A percentile compares a stretch with the other conserved stretches of the same genome.
Evolutionary conservation across 1,140 invertebrate species (phyloP).

Genomic region (Leptopilina clavipes): DNA sequence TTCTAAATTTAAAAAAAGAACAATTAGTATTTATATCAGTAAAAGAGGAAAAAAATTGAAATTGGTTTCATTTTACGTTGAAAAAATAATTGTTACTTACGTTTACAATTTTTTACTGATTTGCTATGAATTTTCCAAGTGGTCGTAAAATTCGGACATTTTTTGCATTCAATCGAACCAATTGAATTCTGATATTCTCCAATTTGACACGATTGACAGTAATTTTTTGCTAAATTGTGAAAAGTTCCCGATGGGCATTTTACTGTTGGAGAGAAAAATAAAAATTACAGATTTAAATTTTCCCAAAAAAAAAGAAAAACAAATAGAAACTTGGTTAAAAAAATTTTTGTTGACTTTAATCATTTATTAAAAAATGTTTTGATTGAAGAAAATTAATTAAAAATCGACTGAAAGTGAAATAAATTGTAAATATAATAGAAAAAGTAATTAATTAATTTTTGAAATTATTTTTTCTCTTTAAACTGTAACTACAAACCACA

Average conservation of each 20-base stretch:
- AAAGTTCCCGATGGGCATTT: slow-evolving; percentile 82
- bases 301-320: too few relatives aligned
- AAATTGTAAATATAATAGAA: too few relatives aligned
- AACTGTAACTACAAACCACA: slow-evolving; percentile 59
- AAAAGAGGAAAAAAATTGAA: too few relatives aligned
- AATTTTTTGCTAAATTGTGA: slow-evolving; percentile 75
- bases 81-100: slow-evolving; percentile 65
- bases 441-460: not conserved
- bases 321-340: too few relatives aligned
- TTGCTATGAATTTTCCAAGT: slow-evolving; percentile 77
- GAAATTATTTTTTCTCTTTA: slow-evolving; percentile 2
- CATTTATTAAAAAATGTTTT: too few relatives aligned
- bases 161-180: slow-evolving; percentile 76
- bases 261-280: slow-evolving; percentile 67
- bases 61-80: too few relatives aligned
- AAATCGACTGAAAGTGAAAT: too few relatives aligned
- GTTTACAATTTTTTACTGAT: slow-evolving; percentile 77
- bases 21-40: too few relatives aligned
- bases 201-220: slow-evolving; percentile 77
- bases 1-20: too few relatives aligned
- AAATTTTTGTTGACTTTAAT: too few relatives aligned
- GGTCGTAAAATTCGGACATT: slow-evolving; percentile 79
- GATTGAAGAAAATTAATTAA: too few relatives aligned
- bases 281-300: not conserved
- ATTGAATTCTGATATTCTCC: slow-evolving; percentile 79